These are phyloP conservation scores for Oxytorus armatus DNA, from an alignment of 2,888 invertebrate genomes.

Conservation along the genomic window DNA sequence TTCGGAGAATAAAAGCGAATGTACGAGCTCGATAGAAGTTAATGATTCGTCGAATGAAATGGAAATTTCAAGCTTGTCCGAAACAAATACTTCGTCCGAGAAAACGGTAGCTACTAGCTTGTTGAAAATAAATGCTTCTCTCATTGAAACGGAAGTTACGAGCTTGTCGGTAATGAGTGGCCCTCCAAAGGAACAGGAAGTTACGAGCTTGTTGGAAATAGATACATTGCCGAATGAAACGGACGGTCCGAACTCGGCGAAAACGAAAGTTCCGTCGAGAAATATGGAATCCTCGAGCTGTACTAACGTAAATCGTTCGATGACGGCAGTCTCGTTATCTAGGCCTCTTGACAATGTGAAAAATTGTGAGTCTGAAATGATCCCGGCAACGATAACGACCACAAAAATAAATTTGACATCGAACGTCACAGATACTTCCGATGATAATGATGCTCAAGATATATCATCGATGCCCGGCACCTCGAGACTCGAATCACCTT, in stretches of 20 bases:
- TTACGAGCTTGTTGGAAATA: not conserved
- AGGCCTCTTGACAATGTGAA: not conserved
- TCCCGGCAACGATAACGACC: not conserved
- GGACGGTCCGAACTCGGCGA: not conserved
- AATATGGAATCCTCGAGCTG: not conserved
- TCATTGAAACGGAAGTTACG: not conserved
- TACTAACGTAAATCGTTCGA: not conserved
- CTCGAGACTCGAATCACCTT: constrained; percentile 32
- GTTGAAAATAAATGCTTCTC: not conserved
- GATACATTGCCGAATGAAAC: not conserved
- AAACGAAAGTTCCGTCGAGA: not conserved
- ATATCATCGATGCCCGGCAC: constrained; percentile 31
- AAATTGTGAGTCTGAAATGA: not conserved
- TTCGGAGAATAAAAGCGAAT: too few species aligned
- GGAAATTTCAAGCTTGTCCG: not conserved
- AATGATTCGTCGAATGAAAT: not conserved
- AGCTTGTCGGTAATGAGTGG: not conserved
- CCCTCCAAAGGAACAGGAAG: not conserved
- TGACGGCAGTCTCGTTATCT: not conserved
- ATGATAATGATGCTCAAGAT: constrained; percentile 9
- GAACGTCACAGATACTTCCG: constrained; percentile 8
- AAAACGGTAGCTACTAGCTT: not conserved
- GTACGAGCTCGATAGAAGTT: not conserved
- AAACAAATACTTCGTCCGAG: not conserved
- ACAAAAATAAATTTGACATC: constrained; percentile 14